These are phyloP conservation scores for Lutra lutra DNA, from an alignment of 2,797 vertebrate genomes.

Conservation along the genomic window DNA sequence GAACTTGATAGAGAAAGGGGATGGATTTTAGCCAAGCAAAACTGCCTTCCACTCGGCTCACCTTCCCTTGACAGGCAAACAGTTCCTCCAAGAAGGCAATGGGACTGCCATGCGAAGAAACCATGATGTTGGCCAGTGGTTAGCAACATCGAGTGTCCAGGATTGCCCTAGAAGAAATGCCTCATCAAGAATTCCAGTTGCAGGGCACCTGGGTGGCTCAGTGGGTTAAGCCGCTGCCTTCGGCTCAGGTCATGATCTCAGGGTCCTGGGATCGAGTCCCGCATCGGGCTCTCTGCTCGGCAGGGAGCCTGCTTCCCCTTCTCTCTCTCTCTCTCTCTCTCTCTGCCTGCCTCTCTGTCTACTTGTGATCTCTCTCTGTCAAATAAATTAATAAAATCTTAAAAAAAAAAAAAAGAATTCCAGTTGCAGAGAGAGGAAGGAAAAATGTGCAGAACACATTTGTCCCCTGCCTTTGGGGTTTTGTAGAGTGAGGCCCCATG, in stretches of 20 bases:
- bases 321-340: no score
- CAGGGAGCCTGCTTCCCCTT: no score
- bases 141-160: neutral
- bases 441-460: neutral
- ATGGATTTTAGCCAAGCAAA: neutral
- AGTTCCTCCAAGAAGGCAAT: rapidly evolving
- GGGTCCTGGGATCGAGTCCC: no score
- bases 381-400: no score
- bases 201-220: no score
- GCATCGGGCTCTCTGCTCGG: no score
- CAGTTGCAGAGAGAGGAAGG: neutral
- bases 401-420: no score
- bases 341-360: no score
- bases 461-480: neutral
- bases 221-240: no score
- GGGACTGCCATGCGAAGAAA: neutral
- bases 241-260: no score
- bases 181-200: constrained; percentile 48
- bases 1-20: neutral
- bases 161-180: neutral
- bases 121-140: rapidly evolving
- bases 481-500: neutral
- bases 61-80: neutral
- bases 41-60: neutral
- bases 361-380: no score